Conservation (phyloP, 2,888 invertebrate species). For the Hedya salicella region DNA sequence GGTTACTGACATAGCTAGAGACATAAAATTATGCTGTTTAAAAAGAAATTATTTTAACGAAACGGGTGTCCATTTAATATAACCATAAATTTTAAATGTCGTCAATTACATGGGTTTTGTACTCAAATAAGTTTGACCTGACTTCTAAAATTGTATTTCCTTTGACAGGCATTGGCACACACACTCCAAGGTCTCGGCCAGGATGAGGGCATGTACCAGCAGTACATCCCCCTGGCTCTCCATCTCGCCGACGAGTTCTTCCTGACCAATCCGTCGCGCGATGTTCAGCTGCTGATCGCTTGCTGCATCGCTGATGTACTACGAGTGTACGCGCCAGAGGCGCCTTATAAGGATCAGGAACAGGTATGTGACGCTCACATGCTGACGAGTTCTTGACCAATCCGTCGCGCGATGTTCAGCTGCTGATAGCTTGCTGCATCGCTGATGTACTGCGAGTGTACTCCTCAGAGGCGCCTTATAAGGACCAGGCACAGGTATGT, state of each 20-base stretch:
- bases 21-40: no score
- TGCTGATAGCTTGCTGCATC: constrained; percentile 98
- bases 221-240: constrained; percentile 95
- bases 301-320: constrained; percentile 99
- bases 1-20: no score
- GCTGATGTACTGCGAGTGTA: constrained; percentile 98
- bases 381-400: constrained; percentile 87
- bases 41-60: no score
- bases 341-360: constrained; percentile 98
- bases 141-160: no score
- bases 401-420: constrained; percentile 95
- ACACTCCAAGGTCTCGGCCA: constrained; percentile 98
- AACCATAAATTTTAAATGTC: no score
- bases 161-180: constrained; percentile 91
- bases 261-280: constrained; percentile 94
- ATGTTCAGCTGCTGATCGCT: constrained; percentile 97
- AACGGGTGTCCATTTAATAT: no score
- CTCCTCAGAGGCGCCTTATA: constrained; percentile 99
- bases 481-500: constrained; percentile 95
- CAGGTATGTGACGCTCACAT: constrained; percentile 88
- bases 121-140: no score
- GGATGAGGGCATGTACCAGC: constrained; percentile 97
- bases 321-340: constrained; percentile 98
- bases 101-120: no score
- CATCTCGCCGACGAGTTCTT: constrained; percentile 97